Conservation (phyloP, 1,140 invertebrate genomes). For the Nymphalis io region DNA sequence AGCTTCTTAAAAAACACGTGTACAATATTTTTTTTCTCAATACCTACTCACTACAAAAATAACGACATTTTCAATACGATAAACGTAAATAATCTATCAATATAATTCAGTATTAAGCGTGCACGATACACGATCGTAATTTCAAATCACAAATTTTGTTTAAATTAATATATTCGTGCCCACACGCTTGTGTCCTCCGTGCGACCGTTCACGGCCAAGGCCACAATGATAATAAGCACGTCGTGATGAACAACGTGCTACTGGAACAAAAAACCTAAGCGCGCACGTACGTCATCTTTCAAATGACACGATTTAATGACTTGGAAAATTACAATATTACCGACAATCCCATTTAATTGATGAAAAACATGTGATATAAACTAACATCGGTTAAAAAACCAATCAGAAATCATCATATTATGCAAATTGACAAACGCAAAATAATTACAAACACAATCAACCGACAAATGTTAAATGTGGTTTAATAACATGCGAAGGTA, state of each 20-base stretch:
- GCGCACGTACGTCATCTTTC: constrained; percentile 62
- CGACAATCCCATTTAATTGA: constrained; percentile 37
- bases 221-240: constrained; percentile 68
- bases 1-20: not conserved
- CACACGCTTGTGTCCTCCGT: constrained; percentile 52
- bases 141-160: no score
- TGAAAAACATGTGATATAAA: constrained; percentile 42
- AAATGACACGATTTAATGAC: constrained; percentile 65
- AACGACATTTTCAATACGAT: not conserved
- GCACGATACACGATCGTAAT: no score
- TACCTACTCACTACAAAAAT: no score
- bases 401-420: not conserved
- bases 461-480: constrained; percentile 3
- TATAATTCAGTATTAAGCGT: no score
- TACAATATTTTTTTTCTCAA: not conserved
- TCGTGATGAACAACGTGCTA: constrained; percentile 63
- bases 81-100: not conserved
- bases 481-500: not conserved
- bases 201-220: constrained; percentile 76
- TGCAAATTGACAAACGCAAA: not conserved
- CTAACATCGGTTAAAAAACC: not conserved
- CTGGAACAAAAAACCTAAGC: constrained; percentile 46
- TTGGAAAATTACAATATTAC: constrained; percentile 66
- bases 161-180: constrained; percentile 13
- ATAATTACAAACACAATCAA: not conserved